Evolutionary conservation across 2,888 invertebrate genomes (phyloP), one percentile per base, ranked within the genome.

Genomic region (Lithosia quadra): DNA sequence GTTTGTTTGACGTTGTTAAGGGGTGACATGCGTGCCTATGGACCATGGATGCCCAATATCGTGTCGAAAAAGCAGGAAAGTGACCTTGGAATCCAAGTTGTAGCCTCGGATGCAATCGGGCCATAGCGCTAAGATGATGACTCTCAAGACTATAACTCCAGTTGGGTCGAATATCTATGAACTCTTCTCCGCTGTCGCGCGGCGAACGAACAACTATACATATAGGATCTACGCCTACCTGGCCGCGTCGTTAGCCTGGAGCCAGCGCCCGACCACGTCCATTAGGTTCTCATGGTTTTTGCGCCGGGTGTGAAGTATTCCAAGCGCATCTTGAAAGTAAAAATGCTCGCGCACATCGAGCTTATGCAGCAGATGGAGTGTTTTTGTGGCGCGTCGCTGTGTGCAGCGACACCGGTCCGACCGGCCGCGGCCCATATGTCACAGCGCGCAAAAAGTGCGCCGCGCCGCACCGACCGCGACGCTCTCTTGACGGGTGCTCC

Each of bases 371-470:
- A n/a, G n/a, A n/a, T 34, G n/a, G 58, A n/a, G 21, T 11, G 36
- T 21, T 13, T 39, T 34, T 63, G 73, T 56, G 53, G 72, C 63
- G 68, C 67, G 61, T 68, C 43, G 53, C 65, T 56, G 63, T 59
- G 63, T n/a, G n/a, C n/a, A n/a, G n/a, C n/a, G n/a, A n/a, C 63
- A 61, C 76, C 78, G 78, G 81, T 74, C 67, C 21, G 71, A 71
- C 81, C 80, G 69, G 28, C 28, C 28, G 28, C 28, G 28, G 82
- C 61, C 80, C 83, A 79, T 83, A 83, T 77, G 76, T 72, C 83
- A 83, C 83, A n/a, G 65, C 65, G 73, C 69, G 73, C 81, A 83
- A 83, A 80, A 81, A 83, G 72, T 39, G 49, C 63, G 55, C 39
- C 63, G 58, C 24, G 58, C 15, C 43, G 53, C 13, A 34, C 49